Evolutionary conservation across 1,140 invertebrate species (phyloP), one percentile per base, ranked within the genome.

Genomic region (Eufriesea mexicana): DNA sequence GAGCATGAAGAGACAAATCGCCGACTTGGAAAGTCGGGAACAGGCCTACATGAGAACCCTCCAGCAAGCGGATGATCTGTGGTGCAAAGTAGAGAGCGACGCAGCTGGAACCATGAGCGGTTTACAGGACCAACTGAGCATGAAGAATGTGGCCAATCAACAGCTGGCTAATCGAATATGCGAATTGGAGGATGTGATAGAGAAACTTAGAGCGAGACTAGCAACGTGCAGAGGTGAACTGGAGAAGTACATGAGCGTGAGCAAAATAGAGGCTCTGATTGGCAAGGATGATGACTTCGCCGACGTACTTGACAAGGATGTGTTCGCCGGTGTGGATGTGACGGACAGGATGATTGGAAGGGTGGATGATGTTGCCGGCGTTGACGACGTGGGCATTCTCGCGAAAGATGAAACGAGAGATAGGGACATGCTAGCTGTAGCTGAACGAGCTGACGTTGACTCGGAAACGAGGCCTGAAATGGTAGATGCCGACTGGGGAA

Each of bases 41-140:
- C 94, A 95, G 9, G 95, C 96, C 0, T 97, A 97, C 84, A 94
- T 96, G 89, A 96, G 96, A 87, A 97, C 97, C 73, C 93, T 98
- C 85, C 96, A 96, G 85, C 95, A 97, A 78, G 96, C 96, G 2
- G 97, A 97, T 74, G 95, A 96, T 66, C 96, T 97, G 91, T 96
- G 97, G 95, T 95, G 96, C 0, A 96, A 96, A 62, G 95, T 97
- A 92, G 96, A 97, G 86, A 94, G 94, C 7, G 86, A 90, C 42
- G 75, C 61, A 5, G 57, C 84, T 1, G 67, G 90, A 55, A 89
- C 91, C 42, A 89, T 94, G 20, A 92, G 91, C 51, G 91, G 89
- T 12, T 79, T 95, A 8, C 93, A 95, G 64, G 90, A 90, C 16
- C 90, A 92, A 54, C 35, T 94, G 49, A 77, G 85, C 1, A 83